phyloP scores from a whole-genome alignment of 2,113 vertebrate genomes.

The Emydocephalus ijimae region DNA sequence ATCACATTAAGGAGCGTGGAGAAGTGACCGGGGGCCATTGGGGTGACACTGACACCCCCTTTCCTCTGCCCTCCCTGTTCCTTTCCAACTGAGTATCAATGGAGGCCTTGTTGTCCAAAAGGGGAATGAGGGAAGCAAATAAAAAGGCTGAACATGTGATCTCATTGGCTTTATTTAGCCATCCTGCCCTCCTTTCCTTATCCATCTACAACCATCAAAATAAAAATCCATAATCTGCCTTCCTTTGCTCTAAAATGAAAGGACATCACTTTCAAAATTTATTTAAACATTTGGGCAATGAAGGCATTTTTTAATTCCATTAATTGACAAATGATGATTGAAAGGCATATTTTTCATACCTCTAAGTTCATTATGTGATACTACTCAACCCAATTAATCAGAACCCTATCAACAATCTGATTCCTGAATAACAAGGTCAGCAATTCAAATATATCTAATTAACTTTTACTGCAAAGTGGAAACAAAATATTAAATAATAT shows the following conservation, averaged over 20 bases:
- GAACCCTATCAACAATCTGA: neutral
- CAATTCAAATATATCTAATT: conserved; percentile 20
- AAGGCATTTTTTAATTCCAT: neutral
- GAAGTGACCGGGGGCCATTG: conserved; percentile 62
- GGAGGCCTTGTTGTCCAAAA: conserved; percentile 68
- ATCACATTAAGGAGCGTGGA: conserved; percentile 59
- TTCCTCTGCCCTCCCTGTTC: conserved; percentile 34
- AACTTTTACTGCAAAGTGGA: conserved; percentile 10
- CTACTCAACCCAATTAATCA: neutral
- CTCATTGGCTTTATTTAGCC: conserved; percentile 71
- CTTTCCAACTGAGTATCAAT: conserved; percentile 60
- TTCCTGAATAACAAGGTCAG: neutral
- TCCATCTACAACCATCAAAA: conserved; percentile 66
- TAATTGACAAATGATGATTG: neutral
- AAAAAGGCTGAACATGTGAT: conserved; percentile 73
- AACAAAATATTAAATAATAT: neutral
- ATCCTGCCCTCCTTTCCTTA: conserved; percentile 55
- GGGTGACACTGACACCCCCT: conserved; percentile 60
- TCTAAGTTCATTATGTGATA: neutral
- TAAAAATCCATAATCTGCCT: conserved; percentile 51
- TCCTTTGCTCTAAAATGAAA: conserved; percentile 45
- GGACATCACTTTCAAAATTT: conserved; percentile 2
- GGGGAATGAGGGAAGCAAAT: conserved; percentile 65
- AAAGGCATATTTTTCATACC: neutral
- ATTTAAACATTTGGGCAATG: neutral